Base-by-base conservation (phyloP, 2,888 invertebrate species). In the Actias luna region DNA sequence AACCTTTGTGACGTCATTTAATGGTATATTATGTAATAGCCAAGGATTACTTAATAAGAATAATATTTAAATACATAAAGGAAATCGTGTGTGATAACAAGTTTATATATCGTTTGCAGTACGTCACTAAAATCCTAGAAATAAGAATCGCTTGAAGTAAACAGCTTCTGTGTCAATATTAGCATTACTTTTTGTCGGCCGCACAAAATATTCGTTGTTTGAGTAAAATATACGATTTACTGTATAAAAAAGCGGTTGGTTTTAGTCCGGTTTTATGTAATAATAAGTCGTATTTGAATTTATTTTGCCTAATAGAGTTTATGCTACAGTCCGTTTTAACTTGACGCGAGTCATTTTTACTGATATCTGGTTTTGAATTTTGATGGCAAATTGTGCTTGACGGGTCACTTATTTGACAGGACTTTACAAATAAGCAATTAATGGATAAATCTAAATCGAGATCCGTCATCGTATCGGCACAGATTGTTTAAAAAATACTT, bases 191-290 rank as follows among this genome's bases (percentile, higher is more conserved):
- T 78, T 73, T 70, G 55, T 65, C 60, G 62, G 62, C 62, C 39
- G 25, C 25, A 50, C 33, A 59, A 52, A 35, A 59, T 29, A 55
- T 39, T 69, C 67, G 64, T 69, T 61, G 58, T 61, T 65, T 66
- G 25, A 22, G 12, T 25, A 12, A 25, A 66, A 64, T 63, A 67
- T 67, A 67, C 60, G 66, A 66, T 68, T 83, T 83, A 82, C 84
- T 84, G 79, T 73, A 67, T 58, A 65, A 76, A 82, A 81, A 83
- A 84, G 80, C 67, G 76, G 79, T 79, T 77, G 67, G 71, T 65
- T 73, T 60, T 57, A 58, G 67, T 75, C 80, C 75, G 80, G 81
- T 77, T 79, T 67, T 55, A 8, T 31, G 36, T 57, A 36, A 57
- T 29, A 61, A 63, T 22, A 10, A 14, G 7, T 55, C 8, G n/a